A percentile compares a stretch with the other conserved stretches of the same genome.
phyloP scores from a whole-genome alignment of 2,797 vertebrate genomes.

The Nyctalus aviator region DNA sequence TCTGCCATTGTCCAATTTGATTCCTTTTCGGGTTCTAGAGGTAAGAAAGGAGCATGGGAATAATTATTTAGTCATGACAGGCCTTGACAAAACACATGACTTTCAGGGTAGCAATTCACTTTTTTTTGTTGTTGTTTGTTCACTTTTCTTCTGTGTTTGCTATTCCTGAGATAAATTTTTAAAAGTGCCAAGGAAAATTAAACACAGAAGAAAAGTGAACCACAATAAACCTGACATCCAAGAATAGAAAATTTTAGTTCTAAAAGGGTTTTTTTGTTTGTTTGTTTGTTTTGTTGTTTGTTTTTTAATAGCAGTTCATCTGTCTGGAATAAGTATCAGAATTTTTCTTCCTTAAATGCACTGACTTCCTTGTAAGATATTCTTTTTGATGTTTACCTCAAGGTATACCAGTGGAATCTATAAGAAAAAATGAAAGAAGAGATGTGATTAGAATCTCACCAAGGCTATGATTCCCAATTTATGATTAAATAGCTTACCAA shows the following conservation, averaged over 20 bases:
- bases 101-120: not conserved
- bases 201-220: slow-evolving; percentile 7
- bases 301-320: not conserved
- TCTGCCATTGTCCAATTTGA: slow-evolving; percentile 83
- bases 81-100: not conserved
- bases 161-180: no score
- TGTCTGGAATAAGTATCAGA: not conserved
- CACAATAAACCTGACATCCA: not conserved
- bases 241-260: not conserved
- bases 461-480: not conserved
- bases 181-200: not conserved
- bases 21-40: slow-evolving; percentile 85
- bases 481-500: not conserved
- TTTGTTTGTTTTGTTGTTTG: no score
- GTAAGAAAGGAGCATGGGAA: not conserved
- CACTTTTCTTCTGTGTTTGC: no score
- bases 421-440: slow-evolving; percentile 54
- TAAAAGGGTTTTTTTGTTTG: not conserved
- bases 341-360: not conserved
- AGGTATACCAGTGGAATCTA: slow-evolving; percentile 83
- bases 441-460: slow-evolving; percentile 2
- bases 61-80: not conserved
- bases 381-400: slow-evolving; percentile 77
- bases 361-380: not conserved
- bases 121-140: no score